Conservation (phyloP, 2,113 vertebrate genomes). For the Atractosteus spatula region DNA sequence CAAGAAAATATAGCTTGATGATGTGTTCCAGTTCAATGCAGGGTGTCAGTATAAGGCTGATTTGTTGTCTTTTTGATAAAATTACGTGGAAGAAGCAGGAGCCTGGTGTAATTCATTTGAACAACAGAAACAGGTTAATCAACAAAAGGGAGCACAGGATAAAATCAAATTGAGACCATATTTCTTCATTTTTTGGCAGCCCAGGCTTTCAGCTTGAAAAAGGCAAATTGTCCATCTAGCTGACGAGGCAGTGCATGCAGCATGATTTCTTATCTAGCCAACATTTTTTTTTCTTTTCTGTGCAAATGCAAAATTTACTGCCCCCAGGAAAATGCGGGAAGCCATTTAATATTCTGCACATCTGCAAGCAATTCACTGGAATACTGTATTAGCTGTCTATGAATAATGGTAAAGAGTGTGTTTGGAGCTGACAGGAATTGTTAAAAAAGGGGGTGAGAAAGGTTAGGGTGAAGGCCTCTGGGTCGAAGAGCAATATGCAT, state of each 20-base stretch:
- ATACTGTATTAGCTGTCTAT: constrained; percentile 34
- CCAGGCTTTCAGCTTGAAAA: constrained; percentile 33
- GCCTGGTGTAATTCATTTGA: constrained; percentile 60
- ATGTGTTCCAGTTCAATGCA: constrained; percentile 56
- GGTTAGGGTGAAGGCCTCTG: constrained; percentile 38
- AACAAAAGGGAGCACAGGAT: constrained; percentile 49
- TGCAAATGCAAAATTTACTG: constrained; percentile 26
- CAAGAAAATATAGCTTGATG: constrained; percentile 63
- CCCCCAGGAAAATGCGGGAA: constrained; percentile 28
- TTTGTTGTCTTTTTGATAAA: constrained; percentile 72
- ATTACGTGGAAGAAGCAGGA: constrained; percentile 63
- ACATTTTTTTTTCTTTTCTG: constrained; percentile 21
- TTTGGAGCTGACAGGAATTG: constrained; percentile 34
- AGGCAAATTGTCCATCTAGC: constrained; percentile 39
- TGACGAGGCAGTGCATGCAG: constrained; percentile 12
- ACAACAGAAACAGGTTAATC: constrained; percentile 67
- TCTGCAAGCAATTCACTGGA: constrained; percentile 46
- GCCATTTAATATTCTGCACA: constrained; percentile 38
- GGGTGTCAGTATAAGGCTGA: constrained; percentile 49
- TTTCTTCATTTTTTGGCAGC: constrained; percentile 57
- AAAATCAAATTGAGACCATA: constrained; percentile 48
- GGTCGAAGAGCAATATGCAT: constrained; percentile 46
- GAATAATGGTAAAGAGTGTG: constrained; percentile 29
- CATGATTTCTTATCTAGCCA: constrained; percentile 36
- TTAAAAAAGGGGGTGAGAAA: constrained; percentile 39